These are phyloP conservation scores for Philaethria dido DNA, from an alignment of 2,888 invertebrate species.

Conservation along the genomic window DNA sequence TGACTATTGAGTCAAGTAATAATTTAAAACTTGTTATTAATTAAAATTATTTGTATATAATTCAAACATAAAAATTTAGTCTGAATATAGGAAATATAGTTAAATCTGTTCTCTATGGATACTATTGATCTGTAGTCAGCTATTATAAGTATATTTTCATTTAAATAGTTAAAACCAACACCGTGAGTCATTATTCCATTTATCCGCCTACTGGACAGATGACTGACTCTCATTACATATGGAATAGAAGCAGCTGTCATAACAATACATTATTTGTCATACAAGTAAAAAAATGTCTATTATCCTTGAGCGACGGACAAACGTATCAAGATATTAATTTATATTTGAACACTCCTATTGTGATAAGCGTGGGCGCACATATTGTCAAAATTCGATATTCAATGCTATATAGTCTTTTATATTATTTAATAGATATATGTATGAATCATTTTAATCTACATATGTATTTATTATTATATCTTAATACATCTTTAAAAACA, in stretches of 20 bases:
- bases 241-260: slow-evolving; percentile 31
- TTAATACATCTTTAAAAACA: too few species aligned
- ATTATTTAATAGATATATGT: neutral
- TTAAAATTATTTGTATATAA: too few species aligned
- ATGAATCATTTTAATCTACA: neutral
- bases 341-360: slow-evolving; percentile 2
- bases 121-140: too few species aligned
- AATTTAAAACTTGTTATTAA: too few species aligned
- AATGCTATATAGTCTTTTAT: neutral
- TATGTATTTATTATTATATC: too few species aligned
- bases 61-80: too few species aligned
- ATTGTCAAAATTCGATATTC: slow-evolving; percentile 15
- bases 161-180: slow-evolving; percentile 3
- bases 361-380: slow-evolving; percentile 5
- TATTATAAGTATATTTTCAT: too few species aligned
- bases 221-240: slow-evolving; percentile 31
- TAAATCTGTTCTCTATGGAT: too few species aligned
- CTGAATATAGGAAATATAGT: too few species aligned
- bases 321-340: slow-evolving; percentile 13
- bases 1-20: too few species aligned
- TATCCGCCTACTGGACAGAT: slow-evolving; percentile 38
- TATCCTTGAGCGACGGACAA: slow-evolving; percentile 16
- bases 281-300: slow-evolving; percentile 20
- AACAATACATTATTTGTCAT: slow-evolving; percentile 28
- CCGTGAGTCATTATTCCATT: slow-evolving; percentile 29